Evolutionary conservation across 2,797 vertebrate genomes (phyloP), one percentile per base, ranked within the genome.

Genomic region (Thamnophis elegans): DNA sequence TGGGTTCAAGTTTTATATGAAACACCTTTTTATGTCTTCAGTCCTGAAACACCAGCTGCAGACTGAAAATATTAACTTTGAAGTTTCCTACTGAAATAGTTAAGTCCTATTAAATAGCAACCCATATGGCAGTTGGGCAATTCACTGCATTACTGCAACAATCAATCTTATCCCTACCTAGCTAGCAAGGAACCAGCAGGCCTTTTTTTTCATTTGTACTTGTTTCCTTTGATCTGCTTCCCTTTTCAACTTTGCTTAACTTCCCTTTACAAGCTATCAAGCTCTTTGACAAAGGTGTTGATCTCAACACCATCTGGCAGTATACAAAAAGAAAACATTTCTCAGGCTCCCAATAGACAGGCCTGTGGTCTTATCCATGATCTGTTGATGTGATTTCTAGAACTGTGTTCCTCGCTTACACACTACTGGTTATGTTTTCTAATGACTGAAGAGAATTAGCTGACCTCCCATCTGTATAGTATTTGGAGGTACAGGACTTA

Each of bases 211-310:
- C 95, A 88, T 93, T 94, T 94, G 93, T 95, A 94, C 94, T 96
- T 96, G 18, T 85, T 78, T 89, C 89, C 94, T 96, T 97, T 96
- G 96, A 96, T 97, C 96, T 95, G 94, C 90, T 73, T 62, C 93
- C 85, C 91, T 93, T 94, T 91, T 94, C 93, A 95, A 89, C 93
- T 89, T 92, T 53, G 28, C 87, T 92, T 92, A 93, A 94, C 92
- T 96, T 97, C 95, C 96, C 94, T 92, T 95, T 95, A 95, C 95
- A 96, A 95, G 92, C 93, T 89, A 87, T 47, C 82, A 92, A 65
- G 92, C 55, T 87, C 96, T 59, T 94, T 92, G 95, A 90, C 28
- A 54, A 93, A 94, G 96, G 95, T 96, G 94, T 89, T 36, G 89
- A 28, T 93, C 95, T 96, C 96, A 95, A 93, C 95, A 95, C 95